Evolutionary conservation across 1,140 invertebrate genomes (phyloP).

Genomic region (Dendroctonus ponderosae): DNA sequence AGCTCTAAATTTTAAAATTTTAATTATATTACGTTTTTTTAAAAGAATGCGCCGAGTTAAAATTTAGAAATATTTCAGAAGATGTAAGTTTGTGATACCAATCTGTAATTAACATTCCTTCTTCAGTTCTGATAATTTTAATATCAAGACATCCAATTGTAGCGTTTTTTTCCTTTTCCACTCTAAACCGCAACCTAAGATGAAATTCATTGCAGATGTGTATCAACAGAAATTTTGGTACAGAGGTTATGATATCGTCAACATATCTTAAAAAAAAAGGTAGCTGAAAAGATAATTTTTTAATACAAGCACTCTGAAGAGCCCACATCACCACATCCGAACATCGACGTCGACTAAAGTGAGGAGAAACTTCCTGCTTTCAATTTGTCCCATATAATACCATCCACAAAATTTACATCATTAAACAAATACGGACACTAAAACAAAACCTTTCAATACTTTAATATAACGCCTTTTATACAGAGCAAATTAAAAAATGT

Average conservation of each 20-base stretch:
- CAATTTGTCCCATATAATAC: no score
- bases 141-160: background rate
- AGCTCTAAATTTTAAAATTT: conserved; percentile 7
- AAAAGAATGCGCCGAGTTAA: conserved; percentile 4
- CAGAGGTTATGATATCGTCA: background rate
- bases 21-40: conserved; percentile 14
- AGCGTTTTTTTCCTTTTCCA: background rate
- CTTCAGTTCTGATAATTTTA: conserved; percentile 1
- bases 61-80: conserved; percentile 16
- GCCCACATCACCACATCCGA: conserved; percentile 11
- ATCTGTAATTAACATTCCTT: conserved; percentile 3
- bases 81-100: conserved; percentile 17
- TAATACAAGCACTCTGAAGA: conserved; percentile 1
- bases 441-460: no score
- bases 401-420: no score
- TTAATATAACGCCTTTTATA: no score
- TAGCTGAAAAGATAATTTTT: conserved; percentile 4
- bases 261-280: conserved; percentile 17
- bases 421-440: no score
- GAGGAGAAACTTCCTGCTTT: no score
- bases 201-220: background rate
- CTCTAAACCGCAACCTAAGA: background rate
- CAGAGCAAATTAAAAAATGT: no score
- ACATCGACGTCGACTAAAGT: no score
- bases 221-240: background rate